Conservation (phyloP, 2,797 vertebrate genomes). For the Gambusia yucatana region DNA sequence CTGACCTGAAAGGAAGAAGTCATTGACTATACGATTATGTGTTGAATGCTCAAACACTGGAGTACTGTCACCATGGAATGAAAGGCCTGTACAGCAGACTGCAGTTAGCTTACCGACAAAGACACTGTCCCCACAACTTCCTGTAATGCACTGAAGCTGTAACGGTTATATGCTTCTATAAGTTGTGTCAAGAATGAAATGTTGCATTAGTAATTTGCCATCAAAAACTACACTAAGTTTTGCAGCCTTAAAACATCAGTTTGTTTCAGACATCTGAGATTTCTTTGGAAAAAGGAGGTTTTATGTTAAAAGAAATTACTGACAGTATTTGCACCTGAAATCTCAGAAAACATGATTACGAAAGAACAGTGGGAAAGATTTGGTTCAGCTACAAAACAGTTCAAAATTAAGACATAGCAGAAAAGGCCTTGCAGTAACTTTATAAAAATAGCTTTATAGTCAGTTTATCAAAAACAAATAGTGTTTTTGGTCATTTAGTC, state of each 20-base stretch:
- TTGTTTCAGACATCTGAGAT: not conserved
- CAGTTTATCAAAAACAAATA: not conserved
- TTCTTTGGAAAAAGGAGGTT: not conserved
- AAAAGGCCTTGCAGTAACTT: not conserved
- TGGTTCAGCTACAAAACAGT: not conserved
- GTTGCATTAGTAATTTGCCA: not conserved
- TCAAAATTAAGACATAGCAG: not conserved
- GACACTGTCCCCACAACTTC: constrained; percentile 3
- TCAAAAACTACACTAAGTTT: not conserved
- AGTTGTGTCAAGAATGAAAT: not conserved
- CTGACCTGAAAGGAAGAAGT: not conserved
- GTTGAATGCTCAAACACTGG: not conserved
- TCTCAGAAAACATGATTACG: not conserved
- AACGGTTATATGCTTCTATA: not conserved
- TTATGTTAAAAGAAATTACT: not conserved
- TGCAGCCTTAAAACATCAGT: not conserved
- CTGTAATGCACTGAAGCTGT: not conserved
- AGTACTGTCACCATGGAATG: not conserved
- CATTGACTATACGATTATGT: not conserved
- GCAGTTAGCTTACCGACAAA: not conserved
- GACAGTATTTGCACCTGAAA: not conserved
- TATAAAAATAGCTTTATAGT: not conserved
- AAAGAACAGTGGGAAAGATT: not conserved
- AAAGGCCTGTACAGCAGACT: not conserved
- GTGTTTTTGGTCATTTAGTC: not conserved